Conservation (phyloP, 2,113 vertebrate genomes). For the Glareola pratincola region DNA sequence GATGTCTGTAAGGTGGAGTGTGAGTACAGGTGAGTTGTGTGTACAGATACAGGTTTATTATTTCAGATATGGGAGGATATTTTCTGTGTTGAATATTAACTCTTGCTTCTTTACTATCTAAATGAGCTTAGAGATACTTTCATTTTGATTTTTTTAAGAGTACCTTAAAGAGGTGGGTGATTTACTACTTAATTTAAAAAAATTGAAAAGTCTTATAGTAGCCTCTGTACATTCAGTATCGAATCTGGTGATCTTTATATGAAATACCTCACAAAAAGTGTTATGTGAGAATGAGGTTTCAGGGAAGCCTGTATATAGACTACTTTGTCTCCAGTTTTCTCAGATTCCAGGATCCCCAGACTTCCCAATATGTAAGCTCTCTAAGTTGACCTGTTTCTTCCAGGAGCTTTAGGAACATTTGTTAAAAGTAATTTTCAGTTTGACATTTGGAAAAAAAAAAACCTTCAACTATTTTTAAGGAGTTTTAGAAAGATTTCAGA, state of each 20-base stretch:
- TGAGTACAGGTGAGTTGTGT: background rate
- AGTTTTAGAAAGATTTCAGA: background rate
- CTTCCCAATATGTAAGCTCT: background rate
- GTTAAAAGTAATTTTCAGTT: background rate
- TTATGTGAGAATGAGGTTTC: background rate
- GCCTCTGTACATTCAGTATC: background rate
- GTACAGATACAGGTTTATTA: background rate
- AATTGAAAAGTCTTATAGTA: background rate
- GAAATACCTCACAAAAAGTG: background rate
- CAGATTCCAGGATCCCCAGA: background rate
- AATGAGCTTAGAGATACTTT: background rate
- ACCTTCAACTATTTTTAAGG: background rate
- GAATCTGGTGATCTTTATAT: background rate
- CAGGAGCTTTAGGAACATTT: background rate
- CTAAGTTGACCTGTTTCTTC: background rate
- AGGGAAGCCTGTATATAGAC: background rate
- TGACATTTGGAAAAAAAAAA: background rate
- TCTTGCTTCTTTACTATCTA: background rate
- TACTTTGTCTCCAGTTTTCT: background rate
- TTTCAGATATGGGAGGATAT: background rate
- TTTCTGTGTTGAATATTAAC: background rate
- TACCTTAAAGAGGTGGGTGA: background rate
- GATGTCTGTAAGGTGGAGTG: background rate
- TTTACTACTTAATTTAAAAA: background rate
- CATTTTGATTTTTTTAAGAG: background rate